Base-by-base conservation (phyloP, 1,140 invertebrate genomes). In the Pseudomyrmex flavicornis region DNA sequence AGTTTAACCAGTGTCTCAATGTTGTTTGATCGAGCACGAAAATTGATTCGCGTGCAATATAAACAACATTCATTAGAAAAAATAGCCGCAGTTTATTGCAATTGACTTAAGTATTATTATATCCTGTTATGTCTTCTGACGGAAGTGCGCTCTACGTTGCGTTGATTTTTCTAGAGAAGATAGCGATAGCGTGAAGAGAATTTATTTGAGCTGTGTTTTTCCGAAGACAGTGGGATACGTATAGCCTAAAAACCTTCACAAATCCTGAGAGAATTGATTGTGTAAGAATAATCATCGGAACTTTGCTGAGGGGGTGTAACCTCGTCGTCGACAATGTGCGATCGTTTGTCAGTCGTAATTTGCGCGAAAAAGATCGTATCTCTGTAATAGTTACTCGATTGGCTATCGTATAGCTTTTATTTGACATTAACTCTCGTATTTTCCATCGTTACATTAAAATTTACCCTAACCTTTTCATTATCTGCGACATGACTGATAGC, bases 201-300 rank as follows among this genome's bases (percentile, higher is more conserved):
- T 87, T 87, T 85, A 82, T 65, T 83, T 74, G 50, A 82, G 22
- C n/a, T n/a, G 35, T 26, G 54, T 12, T 26, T 26, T 35, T 35
- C 13, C 26, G 62, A 56, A 50, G 58, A 35, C 10, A 44, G 48
- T 35, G 10, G 3, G 4, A 66, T 66, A 35, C 26, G 50, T 50
- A 62, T 35, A 56, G 22, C 22, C 63, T 69, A 69, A 79, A 69
- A 79, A 63, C 76, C 58, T 70, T 73, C 68, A 56, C 69, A 46
- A 70, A 56, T n/a, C 9, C 52, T 35, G 5, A 5, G 44, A 22
- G 13, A 54, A 79, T 61, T 35, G 35, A 22, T 62, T 82, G 77
- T 50, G 44, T 69, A 56, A 8, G 52, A 79, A 79, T 79, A 79
- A 79, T 79, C 75, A 79, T 79, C 17, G 69, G 52, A 54, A 56